phyloP scores from a whole-genome alignment of 2,797 vertebrate species.

The Antennarius maculatus region DNA sequence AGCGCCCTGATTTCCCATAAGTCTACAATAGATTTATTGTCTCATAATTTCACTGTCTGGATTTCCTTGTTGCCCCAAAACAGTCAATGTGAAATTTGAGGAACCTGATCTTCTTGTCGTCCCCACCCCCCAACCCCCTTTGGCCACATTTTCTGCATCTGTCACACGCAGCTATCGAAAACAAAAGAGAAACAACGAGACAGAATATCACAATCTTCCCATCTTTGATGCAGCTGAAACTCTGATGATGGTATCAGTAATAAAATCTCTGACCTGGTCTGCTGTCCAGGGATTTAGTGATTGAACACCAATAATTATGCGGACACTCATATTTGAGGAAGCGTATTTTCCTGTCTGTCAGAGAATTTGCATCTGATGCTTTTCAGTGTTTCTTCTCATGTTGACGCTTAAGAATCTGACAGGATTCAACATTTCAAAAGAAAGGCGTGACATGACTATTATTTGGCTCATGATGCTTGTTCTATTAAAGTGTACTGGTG shows the following conservation, averaged over 20 bases:
- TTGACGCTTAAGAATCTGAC: not conserved
- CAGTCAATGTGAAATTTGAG: conserved; percentile 56
- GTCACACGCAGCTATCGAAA: conserved; percentile 22
- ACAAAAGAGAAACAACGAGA: conserved; percentile 11
- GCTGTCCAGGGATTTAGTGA: conserved; percentile 22
- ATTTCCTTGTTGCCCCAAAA: conserved; percentile 51
- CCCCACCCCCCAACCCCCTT: conserved; percentile 40
- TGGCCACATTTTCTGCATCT: conserved; percentile 24
- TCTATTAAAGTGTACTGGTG: not conserved
- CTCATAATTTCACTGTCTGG: conserved; percentile 70
- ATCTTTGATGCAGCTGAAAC: conserved; percentile 35
- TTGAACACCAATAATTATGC: conserved; percentile 24
- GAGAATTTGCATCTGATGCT: not conserved
- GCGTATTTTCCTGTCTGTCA: not conserved
- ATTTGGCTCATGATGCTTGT: not conserved
- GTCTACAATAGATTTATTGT: conserved; percentile 74
- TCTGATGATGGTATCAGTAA: conserved; percentile 54
- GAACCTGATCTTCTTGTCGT: conserved; percentile 43
- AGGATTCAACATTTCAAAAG: too few relatives aligned
- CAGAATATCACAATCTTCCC: conserved; percentile 16
- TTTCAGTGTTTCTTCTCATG: not conserved
- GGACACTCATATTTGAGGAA: not conserved
- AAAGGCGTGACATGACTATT: not conserved
- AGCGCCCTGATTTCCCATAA: conserved; percentile 70
- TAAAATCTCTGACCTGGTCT: conserved; percentile 26